Evolutionary conservation across 1,140 invertebrate species (phyloP).

Genomic region (Drosophila truncata): DNA sequence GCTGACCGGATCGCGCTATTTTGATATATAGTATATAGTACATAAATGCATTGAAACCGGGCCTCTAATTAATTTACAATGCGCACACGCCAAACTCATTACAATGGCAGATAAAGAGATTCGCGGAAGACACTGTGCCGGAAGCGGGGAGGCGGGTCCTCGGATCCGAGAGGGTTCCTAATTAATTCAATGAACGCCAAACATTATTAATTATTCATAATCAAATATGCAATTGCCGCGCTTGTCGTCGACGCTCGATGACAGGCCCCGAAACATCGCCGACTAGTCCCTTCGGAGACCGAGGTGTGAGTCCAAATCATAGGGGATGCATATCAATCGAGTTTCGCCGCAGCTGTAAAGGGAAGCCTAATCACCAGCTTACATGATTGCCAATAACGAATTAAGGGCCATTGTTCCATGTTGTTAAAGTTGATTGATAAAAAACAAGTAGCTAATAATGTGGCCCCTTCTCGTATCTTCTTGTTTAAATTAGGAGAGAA

Average conservation of each 20-base stretch:
- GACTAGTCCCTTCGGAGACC: conserved; percentile 9
- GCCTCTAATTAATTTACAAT: conserved; percentile 80
- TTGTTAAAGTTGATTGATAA: background rate
- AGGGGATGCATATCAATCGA: conserved; percentile 44
- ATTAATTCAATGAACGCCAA: conserved; percentile 82
- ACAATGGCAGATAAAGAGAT: conserved; percentile 54
- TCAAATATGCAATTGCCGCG: conserved; percentile 80
- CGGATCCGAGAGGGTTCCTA: conserved; percentile 46
- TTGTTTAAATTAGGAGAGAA: conserved; percentile 4
- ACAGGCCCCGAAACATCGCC: conserved; percentile 37
- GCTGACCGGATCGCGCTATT: conserved; percentile 28
- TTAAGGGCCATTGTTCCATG: conserved; percentile 18
- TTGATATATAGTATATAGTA: conserved; percentile 27
- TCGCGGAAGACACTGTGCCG: conserved; percentile 19
- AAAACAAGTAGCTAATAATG: conserved; percentile 17
- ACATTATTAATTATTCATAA: conserved; percentile 84
- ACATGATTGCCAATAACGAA: conserved; percentile 37
- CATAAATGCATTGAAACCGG: conserved; percentile 59
- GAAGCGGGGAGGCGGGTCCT: background rate
- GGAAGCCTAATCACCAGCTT: conserved; percentile 33
- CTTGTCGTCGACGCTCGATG: conserved; percentile 59
- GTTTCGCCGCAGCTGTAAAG: conserved; percentile 12
- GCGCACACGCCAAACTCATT: conserved; percentile 55
- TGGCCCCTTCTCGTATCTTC: too few species aligned
- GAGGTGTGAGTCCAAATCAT: conserved; percentile 29